Percentiles rank a stretch among this genome's conserved stretches.
Conservation (phyloP, 2,888 invertebrate species). For the Stenotaenia linearis region DNA sequence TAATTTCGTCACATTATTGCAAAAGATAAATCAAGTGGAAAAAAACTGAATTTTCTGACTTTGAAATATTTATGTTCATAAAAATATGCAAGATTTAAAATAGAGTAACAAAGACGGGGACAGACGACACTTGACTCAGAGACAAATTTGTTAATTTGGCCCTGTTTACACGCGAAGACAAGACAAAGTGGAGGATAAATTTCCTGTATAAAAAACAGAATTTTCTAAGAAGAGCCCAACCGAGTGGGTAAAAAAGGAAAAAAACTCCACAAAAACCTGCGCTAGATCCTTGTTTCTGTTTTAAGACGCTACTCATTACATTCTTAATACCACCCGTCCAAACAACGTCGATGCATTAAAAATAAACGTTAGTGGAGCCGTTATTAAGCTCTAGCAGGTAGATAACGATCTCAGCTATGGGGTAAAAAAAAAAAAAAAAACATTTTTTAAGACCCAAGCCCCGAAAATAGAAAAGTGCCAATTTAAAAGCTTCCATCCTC, state of each 20-base stretch:
- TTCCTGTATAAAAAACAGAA: neutral
- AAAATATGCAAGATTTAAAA: neutral
- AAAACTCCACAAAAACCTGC: neutral
- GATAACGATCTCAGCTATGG: neutral
- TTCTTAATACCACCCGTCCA: neutral
- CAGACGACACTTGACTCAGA: neutral
- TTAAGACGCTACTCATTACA: neutral
- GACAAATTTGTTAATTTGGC: neutral
- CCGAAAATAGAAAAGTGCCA: neutral
- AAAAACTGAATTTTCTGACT: too few relatives aligned
- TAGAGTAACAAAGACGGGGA: neutral
- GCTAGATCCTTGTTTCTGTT: neutral
- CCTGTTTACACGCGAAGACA: neutral
- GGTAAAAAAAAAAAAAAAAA: neutral
- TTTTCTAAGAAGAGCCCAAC: neutral
- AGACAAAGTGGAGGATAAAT: neutral
- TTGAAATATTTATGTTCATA: neutral
- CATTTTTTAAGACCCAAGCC: neutral
- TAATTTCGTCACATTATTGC: too few relatives aligned
- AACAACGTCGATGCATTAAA: conserved; percentile 1
- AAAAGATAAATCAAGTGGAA: too few relatives aligned
- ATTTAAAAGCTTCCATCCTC: neutral
- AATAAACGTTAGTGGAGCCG: neutral
- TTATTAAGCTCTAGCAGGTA: neutral
- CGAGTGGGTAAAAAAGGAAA: neutral